Base-by-base conservation (phyloP, 1,140 invertebrate genomes). In the Octopus sinensis region DNA sequence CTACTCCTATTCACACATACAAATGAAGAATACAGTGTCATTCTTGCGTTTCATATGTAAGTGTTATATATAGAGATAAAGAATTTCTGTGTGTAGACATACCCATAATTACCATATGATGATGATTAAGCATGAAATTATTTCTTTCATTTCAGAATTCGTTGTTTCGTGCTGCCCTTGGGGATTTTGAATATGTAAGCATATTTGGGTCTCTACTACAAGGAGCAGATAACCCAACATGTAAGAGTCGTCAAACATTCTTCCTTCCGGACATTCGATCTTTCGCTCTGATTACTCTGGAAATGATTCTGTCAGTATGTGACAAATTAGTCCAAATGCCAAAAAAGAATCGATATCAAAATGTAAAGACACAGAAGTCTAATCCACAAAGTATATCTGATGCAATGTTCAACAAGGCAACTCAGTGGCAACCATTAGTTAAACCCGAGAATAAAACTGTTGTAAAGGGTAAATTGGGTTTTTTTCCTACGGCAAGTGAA, bases 131-230 rank as follows among this genome's bases (percentile, higher is more conserved):
- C 3, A 3, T 4, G n/a, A 71, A 53, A 62, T n/a, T 68, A 76
- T 79, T 53, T 79, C 81, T 77, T 80, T 79, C n/a, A 51, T 84
- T 83, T 80, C 84, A 89, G 88, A 86, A 86, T 56, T 84, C 87
- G 84, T 86, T 87, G 1, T 80, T 89, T 79, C 81, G 87, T 23
- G 88, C 88, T 9, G 85, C 86, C 13, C 81, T 89, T 81, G 88
- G 88, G 54, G 88, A 89, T 79, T 89, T 89, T 83, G 88, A 89
- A 68, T 85, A 87, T 17, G 86, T 87, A 9, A 84, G 85, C 56
- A 86, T 88, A 12, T 89, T 86, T 81, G 88, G 88, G n/a, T 86
- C 87, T 43, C 83, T 88, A n/a, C 87, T 87, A 54, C 86, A 86
- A 68, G 85, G 84, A n/a, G 54, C 84, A 7, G 79, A 83, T 56